phyloP scores from a whole-genome alignment of 2,797 vertebrate genomes.

The Enteromius anoplus region DNA sequence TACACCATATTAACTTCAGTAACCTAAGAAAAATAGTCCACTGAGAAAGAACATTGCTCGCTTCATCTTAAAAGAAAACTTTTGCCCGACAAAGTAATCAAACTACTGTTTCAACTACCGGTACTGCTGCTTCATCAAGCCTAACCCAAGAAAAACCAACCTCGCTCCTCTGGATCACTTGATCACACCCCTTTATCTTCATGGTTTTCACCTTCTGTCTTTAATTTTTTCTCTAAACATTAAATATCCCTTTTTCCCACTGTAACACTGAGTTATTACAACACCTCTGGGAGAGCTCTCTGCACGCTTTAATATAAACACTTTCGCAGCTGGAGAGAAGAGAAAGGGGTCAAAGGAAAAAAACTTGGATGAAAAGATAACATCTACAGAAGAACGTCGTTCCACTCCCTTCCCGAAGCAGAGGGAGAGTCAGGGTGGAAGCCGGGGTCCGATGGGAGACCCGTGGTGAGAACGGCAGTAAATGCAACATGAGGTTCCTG shows the following conservation, averaged over 20 bases:
- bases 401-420: background rate
- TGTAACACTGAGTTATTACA: slow-evolving; percentile 59
- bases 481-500: slow-evolving; percentile 34
- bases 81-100: slow-evolving; percentile 29
- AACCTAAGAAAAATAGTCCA: slow-evolving; percentile 23
- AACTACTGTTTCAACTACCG: slow-evolving; percentile 39
- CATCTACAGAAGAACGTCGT: slow-evolving; percentile 42
- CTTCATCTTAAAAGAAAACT: slow-evolving; percentile 42
- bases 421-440: slow-evolving; percentile 54
- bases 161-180: slow-evolving; percentile 48
- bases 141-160: slow-evolving; percentile 58
- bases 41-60: slow-evolving; percentile 35
- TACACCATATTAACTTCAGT: slow-evolving; percentile 27
- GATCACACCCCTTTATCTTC: slow-evolving; percentile 52
- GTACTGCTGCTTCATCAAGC: slow-evolving; percentile 51
- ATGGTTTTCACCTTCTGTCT: slow-evolving; percentile 49
- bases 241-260: slow-evolving; percentile 56
- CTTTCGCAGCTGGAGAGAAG: slow-evolving; percentile 64
- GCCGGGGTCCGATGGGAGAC: slow-evolving; percentile 32
- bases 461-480: slow-evolving; percentile 45
- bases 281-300: slow-evolving; percentile 58
- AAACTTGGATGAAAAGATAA: slow-evolving; percentile 59
- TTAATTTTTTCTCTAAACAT: slow-evolving; percentile 57
- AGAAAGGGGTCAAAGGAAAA: slow-evolving; percentile 43
- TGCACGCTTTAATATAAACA: slow-evolving; percentile 67